Base-by-base conservation (phyloP, 2,797 vertebrate genomes). In the Eupleurogrammus muticus region DNA sequence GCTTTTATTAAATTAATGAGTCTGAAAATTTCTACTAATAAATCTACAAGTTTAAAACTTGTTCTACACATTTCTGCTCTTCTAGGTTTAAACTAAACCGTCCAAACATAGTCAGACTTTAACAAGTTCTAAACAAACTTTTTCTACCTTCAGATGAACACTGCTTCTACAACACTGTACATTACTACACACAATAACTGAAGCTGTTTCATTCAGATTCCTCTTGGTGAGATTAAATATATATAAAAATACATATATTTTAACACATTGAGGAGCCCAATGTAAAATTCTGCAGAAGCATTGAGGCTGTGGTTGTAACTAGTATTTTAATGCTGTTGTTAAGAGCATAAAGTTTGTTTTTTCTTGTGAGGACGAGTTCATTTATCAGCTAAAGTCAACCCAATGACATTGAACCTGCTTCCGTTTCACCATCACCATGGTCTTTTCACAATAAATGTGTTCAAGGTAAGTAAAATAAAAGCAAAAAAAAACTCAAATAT, bases 31-130 rank as follows among this genome's bases (percentile, higher is more conserved):
- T 55, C 20, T 19, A 11, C 28, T 28, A 61, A 67, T 0, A 32
- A 51, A 32, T 52, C 28, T 66, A 63, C 48, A 66, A 32, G 19
- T 35, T 60, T 4, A 10, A 58, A 73, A 55, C 3, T 40, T 6
- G 28, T 28, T 40, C 69, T 42, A 34, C 42, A 68, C 17, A 50
- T 46, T 57, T 70, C 66, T 59, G 44, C 24, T 67, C 13, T 38
- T 58, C 64, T 61, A 19, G 50, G 32, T 13, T 53, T 24, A 19
- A 73, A 49, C 79, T 79, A 78, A 75, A 81, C 23, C 44, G 1
- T 74, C 87, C 89, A 86, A 78, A 50, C 82, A 86, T 51, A 79
- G 85, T 74, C 87, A 61, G 38, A 20, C 24, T 77, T 80, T 68
- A 44, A 59, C 80, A 68, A 61, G 46, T 66, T 61, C 80, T 69